Percentiles rank a stretch among this genome's conserved stretches.
Evolutionary conservation across 2,797 vertebrate species (phyloP).

Genomic region (Platalea minor): DNA sequence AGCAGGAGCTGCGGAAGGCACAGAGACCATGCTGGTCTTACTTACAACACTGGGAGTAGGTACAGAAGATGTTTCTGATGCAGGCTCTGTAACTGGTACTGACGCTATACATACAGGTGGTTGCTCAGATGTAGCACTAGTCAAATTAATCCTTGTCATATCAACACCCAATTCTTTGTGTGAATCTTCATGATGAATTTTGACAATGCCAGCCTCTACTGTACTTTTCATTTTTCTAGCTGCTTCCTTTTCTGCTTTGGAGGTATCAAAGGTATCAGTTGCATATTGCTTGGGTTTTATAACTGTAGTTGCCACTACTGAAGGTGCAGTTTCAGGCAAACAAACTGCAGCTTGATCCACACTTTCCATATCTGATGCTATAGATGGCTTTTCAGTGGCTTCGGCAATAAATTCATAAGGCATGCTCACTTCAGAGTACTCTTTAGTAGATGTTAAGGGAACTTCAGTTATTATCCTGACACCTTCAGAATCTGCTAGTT

Average conservation of each 20-base stretch:
- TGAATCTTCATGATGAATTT: constrained; percentile 65
- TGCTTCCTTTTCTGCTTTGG: constrained; percentile 50
- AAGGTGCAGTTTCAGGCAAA: constrained; percentile 74
- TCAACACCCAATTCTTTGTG: constrained; percentile 44
- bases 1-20: constrained; percentile 70
- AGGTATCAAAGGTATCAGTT: constrained; percentile 31
- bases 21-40: constrained; percentile 64
- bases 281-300: constrained; percentile 5
- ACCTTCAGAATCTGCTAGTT: constrained; percentile 60
- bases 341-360: constrained; percentile 76
- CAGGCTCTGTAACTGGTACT: constrained; percentile 34
- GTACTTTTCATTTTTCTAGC: constrained; percentile 53
- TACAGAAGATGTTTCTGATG: constrained; percentile 62
- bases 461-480: constrained; percentile 42
- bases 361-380: constrained; percentile 51
- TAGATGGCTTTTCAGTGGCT: not conserved
- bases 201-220: constrained; percentile 40
- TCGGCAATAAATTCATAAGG: constrained; percentile 2
- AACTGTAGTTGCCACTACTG: constrained; percentile 35
- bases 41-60: constrained; percentile 74
- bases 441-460: constrained; percentile 55
- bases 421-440: constrained; percentile 58
- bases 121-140: constrained; percentile 37
- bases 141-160: constrained; percentile 20
- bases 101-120: not conserved